Base-by-base conservation (phyloP, 2,888 invertebrate species). In the Prionchulus punctatus region DNA sequence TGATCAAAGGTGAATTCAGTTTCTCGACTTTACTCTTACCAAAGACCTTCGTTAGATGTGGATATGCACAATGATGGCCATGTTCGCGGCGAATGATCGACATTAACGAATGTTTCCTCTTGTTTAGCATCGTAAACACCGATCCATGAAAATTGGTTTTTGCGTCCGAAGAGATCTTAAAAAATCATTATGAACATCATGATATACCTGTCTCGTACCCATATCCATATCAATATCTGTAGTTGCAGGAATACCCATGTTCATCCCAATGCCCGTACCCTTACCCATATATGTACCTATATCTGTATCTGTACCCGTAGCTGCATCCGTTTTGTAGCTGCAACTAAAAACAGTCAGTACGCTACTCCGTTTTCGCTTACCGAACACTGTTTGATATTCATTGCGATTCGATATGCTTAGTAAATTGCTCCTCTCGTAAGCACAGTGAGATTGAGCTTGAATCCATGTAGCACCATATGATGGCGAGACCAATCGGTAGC, bases 401-500 rank as follows among this genome's bases (percentile, higher is more conserved):
- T 49, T 27, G 21, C 7, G 3, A 28, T 21, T 12, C 4, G 4
- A 4, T 7, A 49, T 26, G 7, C 28, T 49, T 4, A 49, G 7
- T 12, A 49, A 21, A 27, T 28, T 27, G 50, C 7, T 3, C 26
- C 27, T 31, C 21, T 55, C 55, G 50, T 55, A 36, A 21, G 23
- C 30, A 31, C 55, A 55, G 26, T 52, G 55, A 27, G 2, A 3
- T 51, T 55, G 55, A 30, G 55, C 49, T n/a, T 30, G 3, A 28
- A 49, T 30, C 50, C 50, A 49, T 30, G 50, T 49, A 12, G 47
- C n/a, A 30, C 28, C 28, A 7, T 28, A 3, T 23, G 36, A 12
- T 23, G 47, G 23, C 7, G 12, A 45, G 47, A 28, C 30, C 23
- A 49, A 30, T 28, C 30, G 27, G 30, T 49, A 49, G 23, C 50